Percentiles rank a stretch among this genome's conserved stretches.
Conservation (phyloP, 1,140 invertebrate genomes). For the Drosophila lacertosa region DNA sequence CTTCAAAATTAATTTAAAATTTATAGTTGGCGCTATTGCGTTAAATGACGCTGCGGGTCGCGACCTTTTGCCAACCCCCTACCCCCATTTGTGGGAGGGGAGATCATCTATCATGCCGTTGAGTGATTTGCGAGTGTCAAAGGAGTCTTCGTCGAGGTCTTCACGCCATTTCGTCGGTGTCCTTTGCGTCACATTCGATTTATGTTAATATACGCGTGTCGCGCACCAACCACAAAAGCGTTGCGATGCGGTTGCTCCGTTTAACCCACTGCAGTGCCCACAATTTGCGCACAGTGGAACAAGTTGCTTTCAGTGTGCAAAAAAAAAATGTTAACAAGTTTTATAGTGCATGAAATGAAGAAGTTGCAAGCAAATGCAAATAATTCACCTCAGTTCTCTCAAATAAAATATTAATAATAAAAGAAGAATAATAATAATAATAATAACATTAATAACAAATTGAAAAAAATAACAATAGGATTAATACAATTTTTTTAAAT, state of each 20-base stretch:
- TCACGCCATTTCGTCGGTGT: constrained; percentile 20
- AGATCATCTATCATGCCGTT: constrained; percentile 71
- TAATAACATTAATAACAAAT: too few relatives aligned
- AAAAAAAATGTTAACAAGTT: too few relatives aligned
- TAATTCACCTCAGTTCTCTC: too few relatives aligned
- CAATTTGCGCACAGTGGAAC: constrained; percentile 18
- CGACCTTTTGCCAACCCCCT: constrained; percentile 13
- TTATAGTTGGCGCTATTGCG: constrained; percentile 79
- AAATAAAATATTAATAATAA: too few relatives aligned
- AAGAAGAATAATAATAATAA: too few relatives aligned
- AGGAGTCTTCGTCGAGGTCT: constrained; percentile 43
- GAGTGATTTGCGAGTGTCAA: constrained; percentile 79
- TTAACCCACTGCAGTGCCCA: constrained; percentile 34
- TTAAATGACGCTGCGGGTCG: constrained; percentile 68
- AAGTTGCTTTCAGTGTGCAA: neutral
- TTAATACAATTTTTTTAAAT: too few relatives aligned
- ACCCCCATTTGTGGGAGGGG: neutral
- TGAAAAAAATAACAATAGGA: too few relatives aligned
- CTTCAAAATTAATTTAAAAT: constrained; percentile 82
- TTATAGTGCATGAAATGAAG: too few relatives aligned
- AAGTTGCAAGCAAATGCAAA: too few relatives aligned
- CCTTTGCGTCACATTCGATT: constrained; percentile 61
- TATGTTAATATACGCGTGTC: constrained; percentile 67
- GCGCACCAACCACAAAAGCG: constrained; percentile 37
- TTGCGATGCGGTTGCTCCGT: constrained; percentile 46